phyloP scores from a whole-genome alignment of 2,888 invertebrate species.

The Heliconius cydno region DNA sequence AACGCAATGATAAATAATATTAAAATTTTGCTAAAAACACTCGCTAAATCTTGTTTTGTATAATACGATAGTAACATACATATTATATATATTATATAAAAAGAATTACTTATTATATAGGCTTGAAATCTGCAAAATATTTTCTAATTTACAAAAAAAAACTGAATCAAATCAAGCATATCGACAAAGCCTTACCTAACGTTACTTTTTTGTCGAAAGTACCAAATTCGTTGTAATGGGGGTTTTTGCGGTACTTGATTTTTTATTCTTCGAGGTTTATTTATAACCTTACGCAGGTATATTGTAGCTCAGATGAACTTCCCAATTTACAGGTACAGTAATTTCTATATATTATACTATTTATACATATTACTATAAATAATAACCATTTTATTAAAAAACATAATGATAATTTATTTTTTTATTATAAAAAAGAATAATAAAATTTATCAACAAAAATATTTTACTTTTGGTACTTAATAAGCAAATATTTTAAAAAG shows the following conservation, averaged over 20 bases:
- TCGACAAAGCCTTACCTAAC: constrained; percentile 9
- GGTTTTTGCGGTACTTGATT: not conserved
- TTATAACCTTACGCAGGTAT: not conserved
- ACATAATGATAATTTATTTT: too few relatives aligned
- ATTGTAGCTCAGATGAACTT: not conserved
- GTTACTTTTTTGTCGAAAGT: not conserved
- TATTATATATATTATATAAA: not conserved
- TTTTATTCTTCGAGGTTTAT: not conserved
- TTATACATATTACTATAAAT: not conserved
- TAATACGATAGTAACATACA: not conserved
- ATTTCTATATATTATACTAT: too few relatives aligned
- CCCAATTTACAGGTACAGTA: not conserved
- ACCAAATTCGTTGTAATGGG: not conserved
- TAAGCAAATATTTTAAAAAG: not conserved
- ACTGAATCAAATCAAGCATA: not conserved
- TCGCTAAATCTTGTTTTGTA: not conserved
- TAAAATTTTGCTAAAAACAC: too few relatives aligned
- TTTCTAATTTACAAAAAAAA: not conserved
- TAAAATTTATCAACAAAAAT: not conserved
- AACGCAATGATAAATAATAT: too few relatives aligned
- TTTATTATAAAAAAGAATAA: not conserved
- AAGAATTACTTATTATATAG: not conserved
- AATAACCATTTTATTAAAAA: too few relatives aligned
- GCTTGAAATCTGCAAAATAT: not conserved
- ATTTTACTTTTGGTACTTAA: not conserved